Evolutionary conservation across 2,888 invertebrate species (phyloP).

Genomic region (Calliphora vomitoria): DNA sequence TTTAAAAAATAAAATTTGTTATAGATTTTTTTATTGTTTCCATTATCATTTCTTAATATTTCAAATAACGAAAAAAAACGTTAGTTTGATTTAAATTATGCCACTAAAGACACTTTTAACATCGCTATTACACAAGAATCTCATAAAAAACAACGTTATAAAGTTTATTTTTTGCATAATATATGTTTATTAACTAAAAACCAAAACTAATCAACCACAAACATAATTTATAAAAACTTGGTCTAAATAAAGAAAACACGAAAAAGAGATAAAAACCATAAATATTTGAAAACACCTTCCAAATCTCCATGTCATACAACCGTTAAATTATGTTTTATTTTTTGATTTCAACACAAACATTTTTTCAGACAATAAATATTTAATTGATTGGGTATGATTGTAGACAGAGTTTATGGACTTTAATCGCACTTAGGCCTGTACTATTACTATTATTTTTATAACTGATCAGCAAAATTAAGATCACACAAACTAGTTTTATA

Average conservation of each 20-base stretch:
- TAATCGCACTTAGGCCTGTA: too few species aligned
- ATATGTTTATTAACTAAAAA: background rate
- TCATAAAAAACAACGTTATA: background rate
- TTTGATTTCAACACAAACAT: background rate
- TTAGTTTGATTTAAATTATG: background rate
- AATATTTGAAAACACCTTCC: constrained; percentile 26
- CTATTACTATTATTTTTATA: too few species aligned
- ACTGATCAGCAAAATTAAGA: too few species aligned
- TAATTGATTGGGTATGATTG: background rate
- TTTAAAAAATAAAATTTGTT: background rate
- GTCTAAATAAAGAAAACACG: background rate
- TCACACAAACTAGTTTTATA: too few species aligned
- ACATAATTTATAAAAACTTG: constrained; percentile 1
- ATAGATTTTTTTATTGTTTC: background rate
- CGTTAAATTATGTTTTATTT: constrained; percentile 12
- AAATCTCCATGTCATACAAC: constrained; percentile 4
- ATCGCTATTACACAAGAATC: constrained; percentile 23
- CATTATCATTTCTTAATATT: background rate
- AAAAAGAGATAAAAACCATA: constrained; percentile 8
- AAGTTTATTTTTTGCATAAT: constrained; percentile 22
- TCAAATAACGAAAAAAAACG: background rate
- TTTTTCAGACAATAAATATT: background rate
- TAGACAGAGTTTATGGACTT: too few species aligned
- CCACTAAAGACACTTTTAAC: background rate
- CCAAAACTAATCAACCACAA: constrained; percentile 9